Percentiles rank a stretch among this genome's conserved stretches.
phyloP scores from a whole-genome alignment of 2,888 invertebrate species.

The Liopterus haemorrhoidalis region DNA sequence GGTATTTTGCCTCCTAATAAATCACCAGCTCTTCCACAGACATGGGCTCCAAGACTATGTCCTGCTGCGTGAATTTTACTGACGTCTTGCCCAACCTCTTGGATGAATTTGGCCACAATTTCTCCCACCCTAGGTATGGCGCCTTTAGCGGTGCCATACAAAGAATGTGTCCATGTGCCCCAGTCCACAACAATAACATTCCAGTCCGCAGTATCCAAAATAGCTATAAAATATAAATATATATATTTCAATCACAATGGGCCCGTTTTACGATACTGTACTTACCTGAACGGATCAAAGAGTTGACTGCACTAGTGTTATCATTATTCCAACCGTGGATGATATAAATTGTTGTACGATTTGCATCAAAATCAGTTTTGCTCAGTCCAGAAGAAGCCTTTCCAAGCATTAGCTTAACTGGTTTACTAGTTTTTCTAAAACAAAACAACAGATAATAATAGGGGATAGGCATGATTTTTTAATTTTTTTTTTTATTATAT shows the following conservation, averaged over 20 bases:
- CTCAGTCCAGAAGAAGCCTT: too few relatives aligned
- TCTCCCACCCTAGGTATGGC: slow-evolving; percentile 33
- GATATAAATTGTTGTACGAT: slow-evolving; percentile 35
- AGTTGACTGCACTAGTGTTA: slow-evolving; percentile 32
- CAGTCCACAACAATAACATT: slow-evolving; percentile 42
- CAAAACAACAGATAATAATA: too few relatives aligned
- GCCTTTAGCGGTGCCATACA: slow-evolving; percentile 30
- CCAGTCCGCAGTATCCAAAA: slow-evolving; percentile 33
- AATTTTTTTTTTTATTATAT: too few relatives aligned
- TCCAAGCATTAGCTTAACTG: too few relatives aligned
- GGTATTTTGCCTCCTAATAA: slow-evolving; percentile 31
- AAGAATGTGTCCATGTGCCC: slow-evolving; percentile 32
- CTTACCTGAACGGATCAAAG: slow-evolving; percentile 25
- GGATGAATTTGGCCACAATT: slow-evolving; percentile 35
- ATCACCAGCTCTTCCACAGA: slow-evolving; percentile 37
- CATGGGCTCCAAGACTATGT: slow-evolving; percentile 40
- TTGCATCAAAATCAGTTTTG: slow-evolving; percentile 30
- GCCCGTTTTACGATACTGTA: neutral
- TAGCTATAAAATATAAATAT: slow-evolving; percentile 22
- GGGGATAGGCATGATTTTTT: too few relatives aligned
- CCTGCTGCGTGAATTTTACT: slow-evolving; percentile 17
- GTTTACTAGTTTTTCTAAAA: neutral
- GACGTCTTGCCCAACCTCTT: slow-evolving; percentile 27
- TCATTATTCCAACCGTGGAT: slow-evolving; percentile 40
- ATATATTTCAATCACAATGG: neutral